Base-by-base conservation (phyloP, 2,888 invertebrate species). In the Panorpa germanica region DNA sequence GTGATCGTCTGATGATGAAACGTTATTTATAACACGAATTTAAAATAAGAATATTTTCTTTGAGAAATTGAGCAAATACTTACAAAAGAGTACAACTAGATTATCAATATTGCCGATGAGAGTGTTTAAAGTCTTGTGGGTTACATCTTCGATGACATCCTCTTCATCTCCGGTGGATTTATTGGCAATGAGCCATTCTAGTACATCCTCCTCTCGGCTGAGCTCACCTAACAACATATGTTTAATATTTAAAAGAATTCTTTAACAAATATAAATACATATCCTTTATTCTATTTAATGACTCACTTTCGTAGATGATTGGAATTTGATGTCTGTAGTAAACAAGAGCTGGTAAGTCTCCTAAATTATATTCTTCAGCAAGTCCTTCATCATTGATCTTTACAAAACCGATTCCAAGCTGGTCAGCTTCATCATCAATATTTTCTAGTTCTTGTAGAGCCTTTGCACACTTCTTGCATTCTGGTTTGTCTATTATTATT, bases 271-370 rank as follows among this genome's bases (percentile, higher is more conserved):
- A n/a, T n/a, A n/a, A n/a, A n/a, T n/a, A n/a, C n/a, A n/a, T n/a
- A 9, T 20, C n/a, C n/a, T 20, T 9, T 9, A 20, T 20, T 8
- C 25, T 8, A 11, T 25, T 25, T 8, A n/a, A n/a, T n/a, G 29
- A 43, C 55, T 55, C 60, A 86, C 86, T 78, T 70, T 88, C 85
- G 55, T 85, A 91, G 50, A 90, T 82, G 52, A 90, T 81, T 41
- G 90, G 90, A 52, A 83, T 86, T 62, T 86, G 80, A 59, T 86
- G 83, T 51, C 88, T 70, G 58, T 90, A 90, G 62, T 90, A 90
- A 39, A 90, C 86, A 44, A 90, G 64, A 46, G 76, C 77, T 45
- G 90, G 90, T 48, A 90, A 59, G 34, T 71, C 67, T 47, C 82
- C 85, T 53, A 90, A 65, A 61, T 81, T 88, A 60, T 90, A 90